These are phyloP conservation scores for Chlorops oryzae DNA, from an alignment of 1,140 invertebrate genomes.

Conservation along the genomic window DNA sequence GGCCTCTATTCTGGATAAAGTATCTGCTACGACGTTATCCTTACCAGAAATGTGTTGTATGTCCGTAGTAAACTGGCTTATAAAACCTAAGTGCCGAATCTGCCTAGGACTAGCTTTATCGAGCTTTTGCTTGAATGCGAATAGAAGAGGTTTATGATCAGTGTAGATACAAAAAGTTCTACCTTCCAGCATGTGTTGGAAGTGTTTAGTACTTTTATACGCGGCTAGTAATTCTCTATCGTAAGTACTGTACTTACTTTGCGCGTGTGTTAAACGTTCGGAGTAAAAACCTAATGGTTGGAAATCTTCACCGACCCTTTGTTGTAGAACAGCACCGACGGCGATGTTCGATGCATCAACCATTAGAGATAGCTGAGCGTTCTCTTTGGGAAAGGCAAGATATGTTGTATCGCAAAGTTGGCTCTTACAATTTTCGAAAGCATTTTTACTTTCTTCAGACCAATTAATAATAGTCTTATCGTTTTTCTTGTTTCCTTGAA, in stretches of 20 bases:
- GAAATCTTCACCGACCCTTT: neutral
- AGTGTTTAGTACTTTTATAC: slow-evolving; percentile 33
- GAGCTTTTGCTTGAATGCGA: slow-evolving; percentile 22
- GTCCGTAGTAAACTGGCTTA: slow-evolving; percentile 41
- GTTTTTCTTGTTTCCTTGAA: slow-evolving; percentile 23
- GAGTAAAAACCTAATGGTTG: neutral
- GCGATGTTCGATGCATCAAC: too few species aligned
- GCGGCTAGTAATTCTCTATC: slow-evolving; percentile 43
- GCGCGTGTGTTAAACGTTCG: neutral
- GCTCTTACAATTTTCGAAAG: slow-evolving; percentile 38
- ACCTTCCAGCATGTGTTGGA: slow-evolving; percentile 35
- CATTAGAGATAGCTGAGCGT: too few species aligned
- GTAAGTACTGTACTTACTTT: slow-evolving; percentile 33
- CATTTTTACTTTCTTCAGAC: too few species aligned
- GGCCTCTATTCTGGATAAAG: slow-evolving; percentile 24
- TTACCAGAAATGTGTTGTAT: slow-evolving; percentile 27
- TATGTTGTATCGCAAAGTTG: too few species aligned
- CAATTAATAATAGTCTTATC: too few species aligned
- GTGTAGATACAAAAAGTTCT: slow-evolving; percentile 35
- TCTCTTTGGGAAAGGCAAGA: too few species aligned
- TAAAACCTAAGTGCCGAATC: slow-evolving; percentile 32
- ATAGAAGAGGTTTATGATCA: slow-evolving; percentile 47
- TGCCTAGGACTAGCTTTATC: slow-evolving; percentile 24
- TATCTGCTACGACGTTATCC: slow-evolving; percentile 34
- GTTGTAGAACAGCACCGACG: neutral